phyloP scores from a whole-genome alignment of 2,888 invertebrate species.

The Drosophila mercatorum region DNA sequence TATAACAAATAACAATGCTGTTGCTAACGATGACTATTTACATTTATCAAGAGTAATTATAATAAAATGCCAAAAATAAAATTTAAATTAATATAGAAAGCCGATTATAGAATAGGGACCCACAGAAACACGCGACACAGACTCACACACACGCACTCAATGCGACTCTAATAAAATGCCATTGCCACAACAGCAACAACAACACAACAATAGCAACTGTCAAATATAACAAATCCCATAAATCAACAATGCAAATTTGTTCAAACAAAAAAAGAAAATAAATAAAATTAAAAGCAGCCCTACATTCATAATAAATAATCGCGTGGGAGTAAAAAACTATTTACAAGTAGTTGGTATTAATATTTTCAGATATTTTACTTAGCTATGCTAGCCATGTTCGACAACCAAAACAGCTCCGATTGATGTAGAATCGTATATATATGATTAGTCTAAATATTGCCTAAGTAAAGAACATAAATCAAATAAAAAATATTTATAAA shows the following conservation, averaged over 20 bases:
- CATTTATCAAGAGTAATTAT: conserved; percentile 78
- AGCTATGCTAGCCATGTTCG: neutral
- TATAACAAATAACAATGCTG: conserved; percentile 48
- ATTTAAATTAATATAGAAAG: conserved; percentile 81
- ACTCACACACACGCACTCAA: conserved; percentile 12
- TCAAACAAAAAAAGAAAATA: conserved; percentile 23
- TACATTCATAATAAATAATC: conserved; percentile 41
- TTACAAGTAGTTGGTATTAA: conserved; percentile 5
- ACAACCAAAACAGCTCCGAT: conserved; percentile 5
- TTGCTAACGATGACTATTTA: conserved; percentile 71
- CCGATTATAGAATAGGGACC: conserved; percentile 66
- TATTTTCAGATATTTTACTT: conserved; percentile 6
- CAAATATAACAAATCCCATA: conserved; percentile 81
- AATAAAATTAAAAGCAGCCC: conserved; percentile 27
- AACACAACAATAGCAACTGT: conserved; percentile 57
- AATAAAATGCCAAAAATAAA: conserved; percentile 80
- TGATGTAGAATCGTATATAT: neutral
- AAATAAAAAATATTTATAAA: no score
- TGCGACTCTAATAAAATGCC: conserved; percentile 36
- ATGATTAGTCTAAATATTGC: no score
- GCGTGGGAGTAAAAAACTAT: conserved; percentile 6
- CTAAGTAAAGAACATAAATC: no score
- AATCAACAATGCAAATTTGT: conserved; percentile 75
- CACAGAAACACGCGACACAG: conserved; percentile 26
- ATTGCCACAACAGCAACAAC: conserved; percentile 33